phyloP scores from a whole-genome alignment of 2,113 vertebrate genomes.

The Apus apus region DNA sequence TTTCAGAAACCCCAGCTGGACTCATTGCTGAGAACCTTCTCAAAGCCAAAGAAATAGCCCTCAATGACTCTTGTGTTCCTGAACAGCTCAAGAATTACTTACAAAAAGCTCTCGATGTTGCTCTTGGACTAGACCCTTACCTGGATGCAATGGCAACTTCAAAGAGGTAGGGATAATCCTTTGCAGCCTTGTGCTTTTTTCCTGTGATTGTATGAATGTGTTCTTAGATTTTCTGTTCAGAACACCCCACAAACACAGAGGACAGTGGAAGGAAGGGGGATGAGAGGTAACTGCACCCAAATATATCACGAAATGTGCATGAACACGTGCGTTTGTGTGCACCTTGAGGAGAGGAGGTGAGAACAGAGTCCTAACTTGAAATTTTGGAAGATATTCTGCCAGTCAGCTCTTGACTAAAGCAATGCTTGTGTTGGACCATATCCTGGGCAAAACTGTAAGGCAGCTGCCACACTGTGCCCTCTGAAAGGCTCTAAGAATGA shows the following conservation, averaged over 20 bases:
- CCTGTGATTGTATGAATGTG: background rate
- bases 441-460: background rate
- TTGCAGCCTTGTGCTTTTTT: background rate
- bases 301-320: rapidly evolving
- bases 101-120: conserved; percentile 78
- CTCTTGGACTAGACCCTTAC: conserved; percentile 75
- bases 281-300: background rate
- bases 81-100: conserved; percentile 68
- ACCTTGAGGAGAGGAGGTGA: background rate
- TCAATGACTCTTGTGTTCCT: conserved; percentile 57
- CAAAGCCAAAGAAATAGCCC: conserved; percentile 76
- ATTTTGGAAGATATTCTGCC: background rate
- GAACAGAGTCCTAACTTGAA: background rate
- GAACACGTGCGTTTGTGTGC: rapidly evolving
- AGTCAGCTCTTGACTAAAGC: background rate
- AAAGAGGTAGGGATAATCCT: conserved; percentile 34
- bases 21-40: conserved; percentile 76
- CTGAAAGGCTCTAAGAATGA: background rate
- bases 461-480: background rate
- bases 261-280: background rate
- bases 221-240: background rate
- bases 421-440: background rate
- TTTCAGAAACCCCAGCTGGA: conserved; percentile 76
- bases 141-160: conserved; percentile 68
- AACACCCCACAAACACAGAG: rapidly evolving